Percentiles rank a stretch among this genome's conserved stretches.
Evolutionary conservation across 2,888 invertebrate species (phyloP).

Genomic region (Rhaphigaster nebulosa): DNA sequence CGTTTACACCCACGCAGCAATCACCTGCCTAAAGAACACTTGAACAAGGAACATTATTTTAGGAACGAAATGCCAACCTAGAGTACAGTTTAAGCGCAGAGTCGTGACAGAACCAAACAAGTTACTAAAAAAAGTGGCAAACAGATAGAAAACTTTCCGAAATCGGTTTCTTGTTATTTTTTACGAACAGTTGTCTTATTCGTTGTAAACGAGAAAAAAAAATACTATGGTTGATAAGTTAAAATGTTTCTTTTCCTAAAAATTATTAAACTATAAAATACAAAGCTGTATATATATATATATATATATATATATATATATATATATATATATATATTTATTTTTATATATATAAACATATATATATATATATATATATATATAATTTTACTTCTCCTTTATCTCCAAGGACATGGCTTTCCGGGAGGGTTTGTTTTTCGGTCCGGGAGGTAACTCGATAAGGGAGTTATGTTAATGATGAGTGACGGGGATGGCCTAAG

Average conservation of each 20-base stretch:
- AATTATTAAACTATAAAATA: no score
- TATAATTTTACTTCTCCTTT: not conserved
- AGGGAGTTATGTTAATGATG: slow-evolving; percentile 48
- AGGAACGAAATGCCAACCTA: not conserved
- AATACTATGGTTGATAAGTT: no score
- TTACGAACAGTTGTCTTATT: no score
- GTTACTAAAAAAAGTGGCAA: not conserved
- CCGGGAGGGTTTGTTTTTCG: slow-evolving; percentile 16
- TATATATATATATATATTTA: no score
- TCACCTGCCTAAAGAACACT: not conserved
- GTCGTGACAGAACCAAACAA: not conserved
- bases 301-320: no score
- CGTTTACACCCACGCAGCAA: not conserved
- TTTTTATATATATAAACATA: no score
- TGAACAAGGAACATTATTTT: not conserved
- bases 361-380: no score
- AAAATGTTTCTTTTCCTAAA: no score
- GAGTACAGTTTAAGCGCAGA: not conserved
- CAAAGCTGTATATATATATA: no score
- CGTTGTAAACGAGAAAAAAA: no score
- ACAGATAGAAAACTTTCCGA: no score
- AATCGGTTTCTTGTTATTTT: no score
- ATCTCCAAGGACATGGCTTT: not conserved
- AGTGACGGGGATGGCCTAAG: slow-evolving; percentile 15
- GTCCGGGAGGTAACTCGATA: slow-evolving; percentile 17